Conservation (phyloP, 2,113 vertebrate genomes). For the Melanerpes aurifrons region DNA sequence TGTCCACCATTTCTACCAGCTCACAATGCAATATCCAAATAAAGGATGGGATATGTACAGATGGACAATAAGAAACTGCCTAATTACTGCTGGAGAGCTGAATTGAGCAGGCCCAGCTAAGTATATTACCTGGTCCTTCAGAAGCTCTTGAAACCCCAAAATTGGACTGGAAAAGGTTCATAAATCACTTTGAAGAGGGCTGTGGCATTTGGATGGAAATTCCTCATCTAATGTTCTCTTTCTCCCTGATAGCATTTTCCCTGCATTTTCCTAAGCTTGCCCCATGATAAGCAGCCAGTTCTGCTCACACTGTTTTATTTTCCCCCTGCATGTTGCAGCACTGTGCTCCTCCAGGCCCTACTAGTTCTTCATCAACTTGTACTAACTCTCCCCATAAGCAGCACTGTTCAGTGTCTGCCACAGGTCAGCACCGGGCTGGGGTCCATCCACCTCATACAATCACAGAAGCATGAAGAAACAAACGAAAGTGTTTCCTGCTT, state of each 20-base stretch:
- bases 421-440: not conserved
- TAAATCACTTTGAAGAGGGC: not conserved
- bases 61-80: not conserved
- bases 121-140: not conserved
- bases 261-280: not conserved
- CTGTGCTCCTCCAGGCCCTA: not conserved
- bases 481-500: not conserved
- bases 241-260: not conserved
- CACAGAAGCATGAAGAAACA: not conserved
- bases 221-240: not conserved
- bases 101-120: not conserved
- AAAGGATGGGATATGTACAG: not conserved
- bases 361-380: fast-evolving
- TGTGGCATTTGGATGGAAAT: not conserved
- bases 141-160: not conserved
- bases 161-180: not conserved
- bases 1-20: not conserved
- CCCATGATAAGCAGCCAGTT: not conserved
- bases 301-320: not conserved
- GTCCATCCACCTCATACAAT: fast-evolving
- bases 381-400: not conserved
- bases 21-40: no score
- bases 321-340: not conserved
- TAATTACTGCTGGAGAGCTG: not conserved
- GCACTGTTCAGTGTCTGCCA: fast-evolving